phyloP scores from a whole-genome alignment of 2,888 invertebrate genomes.

The Tridacna gigas region DNA sequence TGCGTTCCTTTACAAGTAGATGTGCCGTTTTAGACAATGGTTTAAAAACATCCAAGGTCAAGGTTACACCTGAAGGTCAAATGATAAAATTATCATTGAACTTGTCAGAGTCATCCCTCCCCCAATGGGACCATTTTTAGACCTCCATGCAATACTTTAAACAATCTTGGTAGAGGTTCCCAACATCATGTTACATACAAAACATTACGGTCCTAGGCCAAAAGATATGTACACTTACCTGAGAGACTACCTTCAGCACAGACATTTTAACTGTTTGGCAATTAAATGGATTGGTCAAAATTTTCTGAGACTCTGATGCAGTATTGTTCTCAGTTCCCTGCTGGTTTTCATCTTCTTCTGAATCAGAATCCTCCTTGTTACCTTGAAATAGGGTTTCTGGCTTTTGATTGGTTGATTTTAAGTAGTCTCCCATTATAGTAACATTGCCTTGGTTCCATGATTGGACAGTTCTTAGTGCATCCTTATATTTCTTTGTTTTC shows the following conservation, averaged over 20 bases:
- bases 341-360: conserved; percentile 9
- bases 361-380: background rate
- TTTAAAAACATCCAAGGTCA: too few species aligned
- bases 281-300: conserved; percentile 31
- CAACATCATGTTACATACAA: too few species aligned
- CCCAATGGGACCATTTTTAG: too few species aligned
- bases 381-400: background rate
- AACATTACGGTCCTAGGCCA: too few species aligned
- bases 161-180: too few species aligned
- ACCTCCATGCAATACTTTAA: too few species aligned
- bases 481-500: conserved; percentile 56
- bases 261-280: conserved; percentile 42
- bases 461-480: conserved; percentile 58
- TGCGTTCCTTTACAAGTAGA: too few species aligned
- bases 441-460: conserved; percentile 46
- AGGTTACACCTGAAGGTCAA: too few species aligned
- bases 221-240: conserved; percentile 51
- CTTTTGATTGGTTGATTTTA: conserved; percentile 2
- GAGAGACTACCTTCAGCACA: conserved; percentile 49
- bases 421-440: conserved; percentile 15
- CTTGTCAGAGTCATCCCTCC: too few species aligned
- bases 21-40: too few species aligned
- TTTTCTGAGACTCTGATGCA: background rate
- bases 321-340: conserved; percentile 12
- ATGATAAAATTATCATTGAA: too few species aligned